phyloP scores from a whole-genome alignment of 2,113 vertebrate species.

The Neotragus moschatus region DNA sequence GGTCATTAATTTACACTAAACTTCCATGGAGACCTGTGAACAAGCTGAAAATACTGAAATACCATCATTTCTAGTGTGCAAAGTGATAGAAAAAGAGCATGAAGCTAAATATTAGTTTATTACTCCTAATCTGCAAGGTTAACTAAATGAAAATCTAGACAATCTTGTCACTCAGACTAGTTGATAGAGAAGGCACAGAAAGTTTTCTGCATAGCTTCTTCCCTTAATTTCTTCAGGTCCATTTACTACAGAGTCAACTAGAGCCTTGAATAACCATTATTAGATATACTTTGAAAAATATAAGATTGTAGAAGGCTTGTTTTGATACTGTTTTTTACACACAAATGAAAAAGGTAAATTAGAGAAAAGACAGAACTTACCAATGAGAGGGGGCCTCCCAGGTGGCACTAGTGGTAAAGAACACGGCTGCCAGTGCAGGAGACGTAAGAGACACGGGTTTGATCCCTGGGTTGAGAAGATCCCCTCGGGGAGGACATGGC shows the following conservation, averaged over 20 bases:
- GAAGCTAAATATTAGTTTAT: neutral
- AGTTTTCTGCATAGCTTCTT: neutral
- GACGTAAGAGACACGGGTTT: neutral
- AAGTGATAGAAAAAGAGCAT: neutral
- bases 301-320: neutral
- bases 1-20: conserved; percentile 49
- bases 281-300: conserved; percentile 34
- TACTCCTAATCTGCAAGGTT: neutral
- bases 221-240: neutral
- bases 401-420: neutral
- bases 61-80: neutral
- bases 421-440: neutral
- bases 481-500: neutral
- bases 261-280: neutral
- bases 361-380: neutral
- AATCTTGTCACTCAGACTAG: neutral
- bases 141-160: neutral
- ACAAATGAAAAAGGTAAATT: neutral
- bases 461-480: neutral
- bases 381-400: neutral
- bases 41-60: conserved; percentile 32
- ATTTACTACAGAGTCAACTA: neutral
- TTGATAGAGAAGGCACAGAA: neutral
- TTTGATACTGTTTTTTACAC: conserved; percentile 9
- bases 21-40: neutral